Evolutionary conservation across 1,140 invertebrate genomes (phyloP), one percentile per base, ranked within the genome.

Genomic region (Epicauta chinensis): DNA sequence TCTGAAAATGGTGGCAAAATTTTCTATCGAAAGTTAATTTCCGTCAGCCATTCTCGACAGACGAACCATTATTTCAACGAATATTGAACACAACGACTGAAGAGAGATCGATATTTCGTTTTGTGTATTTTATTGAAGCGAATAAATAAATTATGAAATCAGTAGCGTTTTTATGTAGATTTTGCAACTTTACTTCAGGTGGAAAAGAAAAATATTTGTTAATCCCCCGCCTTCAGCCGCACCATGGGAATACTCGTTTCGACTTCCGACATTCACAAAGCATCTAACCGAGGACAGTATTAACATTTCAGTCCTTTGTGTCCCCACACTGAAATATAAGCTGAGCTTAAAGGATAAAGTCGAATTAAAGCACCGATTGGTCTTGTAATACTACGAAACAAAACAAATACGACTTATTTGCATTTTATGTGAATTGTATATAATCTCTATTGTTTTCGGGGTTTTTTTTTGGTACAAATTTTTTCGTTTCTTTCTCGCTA

Each of bases 291-390:
- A 56, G 54, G 50, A 56, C 49, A 55, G 57, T 56, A 59, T 59
- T 59, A 59, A 59, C 57, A 59, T 59, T 59, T 59, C 43, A 59
- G 57, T 59, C 57, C 57, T 59, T 59, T 59, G 57, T 59, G 49
- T 56, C 44, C 7, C 23, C 23, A 49, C 53, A 47, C 44, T 55
- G 54, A 59, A 59, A 56, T 59, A 56, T 59, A 59, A 59, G 45
- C 56, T 53, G n/a, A 42, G 54, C 57, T 59, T 59, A 59, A 56
- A 29, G 53, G 57, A 59, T 59, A 53, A 55, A 59, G 41, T 56
- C 45, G 54, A 56, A 59, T 59, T 59, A 59, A 50, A 51, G 40
- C 57, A 55, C 48, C 57, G 57, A 59, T 59, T 59, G 57, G 53
- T 52, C 57, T 59, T 47, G 48, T 52, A 51, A 51, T 48, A 50